phyloP scores from a whole-genome alignment of 2,888 invertebrate genomes.

The Ditula angustiorana region DNA sequence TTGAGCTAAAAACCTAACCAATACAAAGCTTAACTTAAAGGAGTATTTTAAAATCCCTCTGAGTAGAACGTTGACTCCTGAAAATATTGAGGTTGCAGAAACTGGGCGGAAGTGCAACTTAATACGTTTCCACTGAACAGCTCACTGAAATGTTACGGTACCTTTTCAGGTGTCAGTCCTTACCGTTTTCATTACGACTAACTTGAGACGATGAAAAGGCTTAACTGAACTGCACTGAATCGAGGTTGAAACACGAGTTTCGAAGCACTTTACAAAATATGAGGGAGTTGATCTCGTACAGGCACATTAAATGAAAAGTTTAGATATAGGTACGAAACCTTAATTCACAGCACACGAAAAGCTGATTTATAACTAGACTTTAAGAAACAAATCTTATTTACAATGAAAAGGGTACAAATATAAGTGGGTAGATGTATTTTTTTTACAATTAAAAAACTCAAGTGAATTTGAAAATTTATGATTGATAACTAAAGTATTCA shows the following conservation, averaged over 20 bases:
- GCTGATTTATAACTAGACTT: neutral
- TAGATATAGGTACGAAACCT: neutral
- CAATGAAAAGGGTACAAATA: neutral
- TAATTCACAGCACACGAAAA: neutral
- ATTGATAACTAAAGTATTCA: no score
- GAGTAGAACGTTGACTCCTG: neutral
- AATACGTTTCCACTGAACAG: neutral
- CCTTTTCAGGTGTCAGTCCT: conserved; percentile 22
- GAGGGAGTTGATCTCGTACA: neutral
- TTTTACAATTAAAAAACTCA: no score
- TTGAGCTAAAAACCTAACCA: neutral
- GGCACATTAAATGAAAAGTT: neutral
- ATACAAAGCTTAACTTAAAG: neutral
- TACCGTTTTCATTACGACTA: conserved; percentile 8
- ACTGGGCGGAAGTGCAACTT: neutral
- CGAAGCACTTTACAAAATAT: neutral
- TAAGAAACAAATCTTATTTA: no score
- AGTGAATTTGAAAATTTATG: no score
- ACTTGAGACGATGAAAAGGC: conserved; percentile 14
- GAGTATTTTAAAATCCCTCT: neutral
- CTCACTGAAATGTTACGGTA: conserved; percentile 5
- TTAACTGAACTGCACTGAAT: conserved; percentile 5
- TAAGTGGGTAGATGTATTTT: neutral
- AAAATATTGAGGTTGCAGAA: neutral
- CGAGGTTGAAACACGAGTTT: conserved; percentile 4